Evolutionary conservation across 2,888 invertebrate genomes (phyloP).

Genomic region (Idaea biselata): DNA sequence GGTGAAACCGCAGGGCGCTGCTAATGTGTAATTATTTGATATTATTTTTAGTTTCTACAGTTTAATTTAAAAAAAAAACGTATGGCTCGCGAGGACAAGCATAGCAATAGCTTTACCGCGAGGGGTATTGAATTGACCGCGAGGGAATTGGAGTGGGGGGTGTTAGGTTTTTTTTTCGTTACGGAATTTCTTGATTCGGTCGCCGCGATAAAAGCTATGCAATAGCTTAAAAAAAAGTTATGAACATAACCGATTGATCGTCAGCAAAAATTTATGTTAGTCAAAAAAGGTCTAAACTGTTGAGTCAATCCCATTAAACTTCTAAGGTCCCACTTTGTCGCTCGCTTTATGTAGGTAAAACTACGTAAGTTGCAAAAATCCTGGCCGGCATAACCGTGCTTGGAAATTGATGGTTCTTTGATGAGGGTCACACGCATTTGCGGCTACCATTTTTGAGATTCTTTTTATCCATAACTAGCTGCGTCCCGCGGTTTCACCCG

Average conservation of each 20-base stretch:
- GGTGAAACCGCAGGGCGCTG: no score
- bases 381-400: not conserved
- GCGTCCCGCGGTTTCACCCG: no score
- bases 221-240: not conserved
- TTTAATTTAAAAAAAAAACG: no score
- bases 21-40: no score
- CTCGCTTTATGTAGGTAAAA: not conserved
- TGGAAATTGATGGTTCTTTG: not conserved
- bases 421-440: not conserved
- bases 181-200: no score
- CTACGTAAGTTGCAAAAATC: not conserved
- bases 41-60: no score
- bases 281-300: not conserved
- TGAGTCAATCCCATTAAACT: not conserved
- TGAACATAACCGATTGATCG: not conserved
- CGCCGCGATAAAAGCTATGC: no score
- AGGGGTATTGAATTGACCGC: no score
- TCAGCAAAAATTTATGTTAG: not conserved
- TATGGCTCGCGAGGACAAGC: no score
- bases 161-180: no score
- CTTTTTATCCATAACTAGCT: not conserved
- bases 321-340: not conserved
- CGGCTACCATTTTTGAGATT: not conserved
- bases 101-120: no score
- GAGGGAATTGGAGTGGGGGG: no score